Percentiles rank a stretch among this genome's conserved stretches.
Evolutionary conservation across 64 coral and sea anemone genomes (phyloP).

Genomic region (Porites lutea): DNA sequence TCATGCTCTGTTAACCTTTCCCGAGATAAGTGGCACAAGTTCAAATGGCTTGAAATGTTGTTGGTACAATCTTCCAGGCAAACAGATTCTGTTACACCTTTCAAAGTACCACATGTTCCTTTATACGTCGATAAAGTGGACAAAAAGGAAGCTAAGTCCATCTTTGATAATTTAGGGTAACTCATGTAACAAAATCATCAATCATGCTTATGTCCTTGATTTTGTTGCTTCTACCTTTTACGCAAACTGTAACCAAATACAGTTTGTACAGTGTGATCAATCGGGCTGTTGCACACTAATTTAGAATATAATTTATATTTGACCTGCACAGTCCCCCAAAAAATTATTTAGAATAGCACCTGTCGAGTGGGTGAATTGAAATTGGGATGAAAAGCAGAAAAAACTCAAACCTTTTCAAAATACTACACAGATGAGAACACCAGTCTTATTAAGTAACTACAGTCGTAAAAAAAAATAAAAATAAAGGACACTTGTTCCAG

Average conservation of each 20-base stretch:
- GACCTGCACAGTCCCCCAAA: background rate
- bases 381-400: background rate
- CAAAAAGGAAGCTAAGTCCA: background rate
- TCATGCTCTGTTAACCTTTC: background rate
- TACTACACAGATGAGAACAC: background rate
- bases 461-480: background rate
- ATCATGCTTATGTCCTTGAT: background rate
- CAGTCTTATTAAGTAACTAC: background rate
- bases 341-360: background rate
- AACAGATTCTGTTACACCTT: background rate
- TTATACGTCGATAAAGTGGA: background rate
- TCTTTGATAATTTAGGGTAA: background rate
- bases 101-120: background rate
- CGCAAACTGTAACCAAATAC: background rate
- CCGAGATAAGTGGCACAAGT: background rate
- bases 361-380: background rate
- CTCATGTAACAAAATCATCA: background rate
- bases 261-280: background rate
- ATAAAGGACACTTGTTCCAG: background rate
- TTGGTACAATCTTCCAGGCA: background rate
- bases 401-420: background rate
- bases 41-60: background rate
- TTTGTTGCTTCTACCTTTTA: background rate
- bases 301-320: background rate
- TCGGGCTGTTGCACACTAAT: background rate